These are phyloP conservation scores for Cebidichthys violaceus DNA, from an alignment of 2,113 vertebrate species.

Conservation along the genomic window DNA sequence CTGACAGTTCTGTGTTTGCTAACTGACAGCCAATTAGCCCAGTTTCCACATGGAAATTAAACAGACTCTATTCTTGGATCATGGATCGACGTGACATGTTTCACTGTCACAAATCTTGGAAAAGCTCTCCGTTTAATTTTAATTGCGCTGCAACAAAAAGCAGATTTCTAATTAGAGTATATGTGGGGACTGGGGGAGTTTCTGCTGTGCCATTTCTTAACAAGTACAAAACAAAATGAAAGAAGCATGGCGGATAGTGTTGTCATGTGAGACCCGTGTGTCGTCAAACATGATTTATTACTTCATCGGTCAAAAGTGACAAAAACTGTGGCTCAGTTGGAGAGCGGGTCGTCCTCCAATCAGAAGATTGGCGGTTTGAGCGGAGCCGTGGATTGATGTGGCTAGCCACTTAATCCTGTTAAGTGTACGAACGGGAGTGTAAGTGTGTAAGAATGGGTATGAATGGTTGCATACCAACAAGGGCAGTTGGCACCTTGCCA, in stretches of 20 bases:
- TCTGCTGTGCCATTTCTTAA: conserved; percentile 11
- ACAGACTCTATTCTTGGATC: conserved; percentile 58
- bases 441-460: too few relatives aligned
- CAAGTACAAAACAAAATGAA: neutral
- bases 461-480: too few relatives aligned
- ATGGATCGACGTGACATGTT: conserved; percentile 46
- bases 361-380: too few relatives aligned
- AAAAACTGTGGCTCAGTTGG: too few relatives aligned
- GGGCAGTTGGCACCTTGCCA: too few relatives aligned
- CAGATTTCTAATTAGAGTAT: conserved; percentile 14
- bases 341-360: too few relatives aligned
- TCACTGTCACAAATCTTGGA: conserved; percentile 24
- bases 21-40: conserved; percentile 72
- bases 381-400: too few relatives aligned
- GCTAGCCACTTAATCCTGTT: too few relatives aligned
- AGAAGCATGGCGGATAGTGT: neutral
- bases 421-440: too few relatives aligned
- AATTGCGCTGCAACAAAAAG: conserved; percentile 18
- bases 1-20: conserved; percentile 63
- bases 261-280: neutral
- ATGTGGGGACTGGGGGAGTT: neutral
- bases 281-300: neutral
- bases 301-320: too few relatives aligned
- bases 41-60: conserved; percentile 65
- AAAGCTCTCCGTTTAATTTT: conserved; percentile 38